Percentiles rank a stretch among this genome's conserved stretches.
Conservation (phyloP, 2,113 vertebrate genomes). For the Pseudopodoces humilis region DNA sequence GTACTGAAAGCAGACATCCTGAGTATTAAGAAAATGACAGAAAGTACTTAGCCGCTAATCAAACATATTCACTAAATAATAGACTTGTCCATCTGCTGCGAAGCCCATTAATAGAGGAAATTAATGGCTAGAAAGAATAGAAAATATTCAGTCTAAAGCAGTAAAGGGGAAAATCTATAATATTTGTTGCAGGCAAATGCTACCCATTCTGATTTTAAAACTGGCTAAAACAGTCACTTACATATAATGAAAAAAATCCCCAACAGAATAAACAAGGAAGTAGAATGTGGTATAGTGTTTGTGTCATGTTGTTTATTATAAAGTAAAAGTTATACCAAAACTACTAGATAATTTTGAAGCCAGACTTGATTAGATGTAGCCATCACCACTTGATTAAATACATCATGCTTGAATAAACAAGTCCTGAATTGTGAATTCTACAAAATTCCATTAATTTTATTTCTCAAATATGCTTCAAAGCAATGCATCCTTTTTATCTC, state of each 20-base stretch:
- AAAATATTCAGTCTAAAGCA: not conserved
- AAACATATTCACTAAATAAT: not conserved
- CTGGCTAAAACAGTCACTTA: not conserved
- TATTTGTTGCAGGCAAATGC: not conserved
- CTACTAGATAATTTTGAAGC: not conserved
- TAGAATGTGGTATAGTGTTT: not conserved
- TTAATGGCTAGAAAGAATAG: not conserved
- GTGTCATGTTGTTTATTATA: not conserved
- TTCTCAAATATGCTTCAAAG: not conserved
- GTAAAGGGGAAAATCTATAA: not conserved
- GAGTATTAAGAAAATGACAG: not conserved
- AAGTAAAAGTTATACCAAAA: not conserved
- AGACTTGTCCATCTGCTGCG: not conserved
- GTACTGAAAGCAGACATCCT: not conserved
- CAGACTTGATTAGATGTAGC: not conserved
- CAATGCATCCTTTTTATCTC: rapidly evolving
- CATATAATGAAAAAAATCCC: not conserved
- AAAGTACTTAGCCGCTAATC: not conserved
- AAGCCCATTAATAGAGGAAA: not conserved
- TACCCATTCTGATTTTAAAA: not conserved
- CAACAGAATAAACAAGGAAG: not conserved
- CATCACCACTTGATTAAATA: not conserved
- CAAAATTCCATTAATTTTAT: not conserved
- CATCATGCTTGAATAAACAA: not conserved
- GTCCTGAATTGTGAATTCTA: not conserved